Percentiles rank a stretch among this genome's conserved stretches.
These are phyloP conservation scores for Morone chrysops DNA, from an alignment of 2,113 vertebrate genomes.

Conservation along the genomic window DNA sequence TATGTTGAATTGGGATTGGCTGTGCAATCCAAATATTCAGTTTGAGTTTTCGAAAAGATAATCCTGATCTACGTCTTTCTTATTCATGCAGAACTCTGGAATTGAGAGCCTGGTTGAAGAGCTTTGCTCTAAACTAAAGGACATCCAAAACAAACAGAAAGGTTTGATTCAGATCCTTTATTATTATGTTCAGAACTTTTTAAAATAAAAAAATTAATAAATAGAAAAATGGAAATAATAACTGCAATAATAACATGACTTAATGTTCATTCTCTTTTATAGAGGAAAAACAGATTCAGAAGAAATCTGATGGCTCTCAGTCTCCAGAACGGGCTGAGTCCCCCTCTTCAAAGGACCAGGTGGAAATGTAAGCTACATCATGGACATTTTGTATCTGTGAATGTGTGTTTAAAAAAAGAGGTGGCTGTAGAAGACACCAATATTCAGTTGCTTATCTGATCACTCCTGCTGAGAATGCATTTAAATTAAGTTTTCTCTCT, in stretches of 20 bases:
- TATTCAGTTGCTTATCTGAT: not conserved
- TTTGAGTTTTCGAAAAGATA: slow-evolving; percentile 8
- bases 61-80: slow-evolving; percentile 38
- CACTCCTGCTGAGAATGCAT: not conserved
- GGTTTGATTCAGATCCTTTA: slow-evolving; percentile 78
- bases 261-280: slow-evolving; percentile 50
- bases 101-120: slow-evolving; percentile 99
- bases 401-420: not conserved
- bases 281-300: slow-evolving; percentile 95
- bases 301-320: slow-evolving; percentile 92
- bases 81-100: slow-evolving; percentile 90
- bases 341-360: slow-evolving; percentile 97
- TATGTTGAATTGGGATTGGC: not conserved
- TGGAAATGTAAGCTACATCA: slow-evolving; percentile 93
- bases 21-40: not conserved
- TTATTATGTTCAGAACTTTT: not conserved
- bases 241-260: not conserved
- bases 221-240: not conserved
- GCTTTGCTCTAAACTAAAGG: slow-evolving; percentile 98
- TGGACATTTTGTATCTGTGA: not conserved
- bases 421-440: not conserved
- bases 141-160: slow-evolving; percentile 97
- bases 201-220: not conserved
- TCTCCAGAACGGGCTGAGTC: slow-evolving; percentile 93
- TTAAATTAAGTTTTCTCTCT: slow-evolving; percentile 1